Conservation (phyloP, 2,797 vertebrate species). For the Crax fasciolata region DNA sequence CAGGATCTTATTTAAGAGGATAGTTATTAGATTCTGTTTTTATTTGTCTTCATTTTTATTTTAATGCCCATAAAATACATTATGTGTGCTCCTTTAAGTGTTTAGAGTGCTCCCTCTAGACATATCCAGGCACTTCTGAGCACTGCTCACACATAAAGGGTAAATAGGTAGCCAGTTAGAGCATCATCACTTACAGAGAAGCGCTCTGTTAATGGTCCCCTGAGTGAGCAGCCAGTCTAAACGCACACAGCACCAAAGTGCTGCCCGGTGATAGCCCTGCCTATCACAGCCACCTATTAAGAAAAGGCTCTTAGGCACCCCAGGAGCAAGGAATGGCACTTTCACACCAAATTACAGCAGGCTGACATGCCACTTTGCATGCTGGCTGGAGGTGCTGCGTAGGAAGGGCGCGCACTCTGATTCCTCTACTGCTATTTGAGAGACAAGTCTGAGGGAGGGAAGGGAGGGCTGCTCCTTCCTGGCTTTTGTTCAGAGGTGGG, state of each 20-base stretch:
- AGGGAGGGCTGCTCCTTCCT: not conserved
- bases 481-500: not conserved
- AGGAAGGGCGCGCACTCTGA: not conserved
- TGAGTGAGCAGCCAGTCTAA: constrained; percentile 42
- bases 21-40: constrained; percentile 35
- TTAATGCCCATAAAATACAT: constrained; percentile 55
- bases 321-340: not conserved
- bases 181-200: constrained; percentile 51
- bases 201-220: constrained; percentile 36
- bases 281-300: not conserved
- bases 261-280: rapidly evolving
- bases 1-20: constrained; percentile 35
- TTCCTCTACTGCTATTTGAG: not conserved
- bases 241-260: not conserved
- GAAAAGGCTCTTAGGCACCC: not conserved
- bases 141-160: constrained; percentile 45
- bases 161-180: constrained; percentile 68
- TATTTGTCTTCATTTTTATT: constrained; percentile 55
- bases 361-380: not conserved
- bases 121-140: constrained; percentile 3
- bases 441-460: not conserved
- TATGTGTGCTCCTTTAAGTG: constrained; percentile 14
- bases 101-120: constrained; percentile 51
- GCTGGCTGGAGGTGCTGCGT: not conserved
- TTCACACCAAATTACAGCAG: not conserved